Percentiles rank a stretch among this genome's conserved stretches.
Evolutionary conservation across 2,888 invertebrate species (phyloP).

Genomic region (Dicycla oo): DNA sequence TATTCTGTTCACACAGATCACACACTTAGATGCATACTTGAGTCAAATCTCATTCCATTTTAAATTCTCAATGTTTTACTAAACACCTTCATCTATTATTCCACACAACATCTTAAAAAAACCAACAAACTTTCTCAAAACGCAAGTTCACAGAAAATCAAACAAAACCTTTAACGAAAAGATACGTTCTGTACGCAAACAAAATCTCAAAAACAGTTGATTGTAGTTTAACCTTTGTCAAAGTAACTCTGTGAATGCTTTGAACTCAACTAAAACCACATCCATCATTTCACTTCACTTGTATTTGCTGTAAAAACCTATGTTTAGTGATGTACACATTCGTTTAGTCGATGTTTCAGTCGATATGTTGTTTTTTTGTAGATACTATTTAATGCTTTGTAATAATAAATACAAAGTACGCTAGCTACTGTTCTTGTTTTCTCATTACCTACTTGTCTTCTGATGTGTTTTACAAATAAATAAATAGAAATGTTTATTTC

Average conservation of each 20-base stretch:
- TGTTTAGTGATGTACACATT: conserved; percentile 42
- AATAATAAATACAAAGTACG: too few species aligned
- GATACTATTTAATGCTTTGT: too few species aligned
- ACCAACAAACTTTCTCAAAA: conserved; percentile 1
- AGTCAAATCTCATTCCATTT: background rate
- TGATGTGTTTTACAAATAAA: background rate
- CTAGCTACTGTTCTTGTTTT: background rate
- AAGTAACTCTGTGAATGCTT: conserved; percentile 38
- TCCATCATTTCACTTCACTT: conserved; percentile 60
- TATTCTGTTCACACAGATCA: background rate
- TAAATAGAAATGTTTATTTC: too few species aligned
- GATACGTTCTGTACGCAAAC: conserved; percentile 21
- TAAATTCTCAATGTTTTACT: background rate
- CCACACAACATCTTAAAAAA: background rate
- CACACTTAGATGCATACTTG: background rate
- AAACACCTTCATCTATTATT: conserved; percentile 1
- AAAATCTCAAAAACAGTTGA: conserved; percentile 38
- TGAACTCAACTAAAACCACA: conserved; percentile 52
- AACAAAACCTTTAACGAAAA: conserved; percentile 24
- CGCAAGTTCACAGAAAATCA: conserved; percentile 16
- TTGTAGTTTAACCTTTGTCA: conserved; percentile 35
- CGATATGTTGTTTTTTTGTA: background rate
- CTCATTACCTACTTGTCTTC: background rate
- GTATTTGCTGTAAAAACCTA: conserved; percentile 51
- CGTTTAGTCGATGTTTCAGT: conserved; percentile 34